phyloP scores from a whole-genome alignment of 2,797 vertebrate genomes.

The Salmo trutta region DNA sequence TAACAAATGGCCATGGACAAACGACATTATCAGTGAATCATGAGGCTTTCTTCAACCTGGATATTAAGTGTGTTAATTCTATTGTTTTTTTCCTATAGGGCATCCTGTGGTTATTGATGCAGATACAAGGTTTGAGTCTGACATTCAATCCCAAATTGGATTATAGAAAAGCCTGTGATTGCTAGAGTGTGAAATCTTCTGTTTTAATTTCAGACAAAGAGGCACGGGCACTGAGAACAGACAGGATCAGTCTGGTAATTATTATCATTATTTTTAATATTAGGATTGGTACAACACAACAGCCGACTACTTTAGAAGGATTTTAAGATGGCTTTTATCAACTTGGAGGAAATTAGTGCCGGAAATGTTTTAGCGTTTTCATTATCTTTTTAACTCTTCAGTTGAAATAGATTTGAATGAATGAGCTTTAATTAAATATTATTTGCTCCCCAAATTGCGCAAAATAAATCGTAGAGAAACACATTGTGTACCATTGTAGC shows the following conservation, averaged over 20 bases:
- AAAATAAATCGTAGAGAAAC: neutral
- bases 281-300: neutral
- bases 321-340: neutral
- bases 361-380: neutral
- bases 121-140: neutral
- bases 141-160: neutral
- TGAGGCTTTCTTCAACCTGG: neutral
- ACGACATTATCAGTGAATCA: neutral
- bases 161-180: neutral
- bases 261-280: neutral
- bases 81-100: neutral
- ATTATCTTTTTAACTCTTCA: neutral
- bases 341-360: neutral
- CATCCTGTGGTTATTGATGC: neutral
- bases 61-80: neutral
- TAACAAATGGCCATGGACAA: neutral
- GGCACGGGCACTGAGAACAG: neutral
- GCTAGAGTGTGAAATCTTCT: neutral
- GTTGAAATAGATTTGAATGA: no score
- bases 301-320: neutral
- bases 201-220: constrained; percentile 1
- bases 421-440: no score
- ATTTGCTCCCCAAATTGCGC: no score
- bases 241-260: neutral
- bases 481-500: neutral